Percentiles rank a stretch among this genome's conserved stretches.
phyloP scores from a whole-genome alignment of 2,888 invertebrate species.

The Polydrusus cervinus region DNA sequence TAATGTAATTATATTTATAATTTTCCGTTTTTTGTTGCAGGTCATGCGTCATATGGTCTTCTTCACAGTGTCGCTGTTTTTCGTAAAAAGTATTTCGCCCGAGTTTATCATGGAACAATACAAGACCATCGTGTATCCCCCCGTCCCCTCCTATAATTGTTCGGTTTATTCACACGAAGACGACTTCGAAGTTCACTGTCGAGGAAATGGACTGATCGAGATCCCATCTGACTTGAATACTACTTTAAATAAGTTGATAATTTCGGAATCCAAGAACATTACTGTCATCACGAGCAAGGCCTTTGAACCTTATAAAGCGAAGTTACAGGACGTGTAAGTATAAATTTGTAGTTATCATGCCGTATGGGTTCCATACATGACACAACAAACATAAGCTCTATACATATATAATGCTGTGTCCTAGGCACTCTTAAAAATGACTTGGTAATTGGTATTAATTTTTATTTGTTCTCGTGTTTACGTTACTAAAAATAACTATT shows the following conservation, averaged over 20 bases:
- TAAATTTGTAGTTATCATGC: constrained; percentile 16
- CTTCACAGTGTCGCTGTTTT: constrained; percentile 37
- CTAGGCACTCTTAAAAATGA: too few relatives aligned
- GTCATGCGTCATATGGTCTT: constrained; percentile 53
- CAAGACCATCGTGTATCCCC: constrained; percentile 21
- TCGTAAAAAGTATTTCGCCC: constrained; percentile 21
- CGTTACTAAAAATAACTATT: too few relatives aligned
- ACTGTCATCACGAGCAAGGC: constrained; percentile 62
- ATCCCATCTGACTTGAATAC: constrained; percentile 65
- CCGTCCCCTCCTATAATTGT: constrained; percentile 52
- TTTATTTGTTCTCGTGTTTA: too few relatives aligned
- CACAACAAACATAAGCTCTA: too few relatives aligned
- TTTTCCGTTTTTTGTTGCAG: constrained; percentile 44
- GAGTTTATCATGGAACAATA: constrained; percentile 26
- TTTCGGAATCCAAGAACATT: constrained; percentile 68
- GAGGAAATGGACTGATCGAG: constrained; percentile 62
- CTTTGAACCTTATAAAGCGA: constrained; percentile 66
- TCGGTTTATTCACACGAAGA: constrained; percentile 55
- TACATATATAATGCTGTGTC: too few relatives aligned
- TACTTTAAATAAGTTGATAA: constrained; percentile 64
- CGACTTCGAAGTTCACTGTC: constrained; percentile 62
- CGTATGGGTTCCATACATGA: too few relatives aligned
- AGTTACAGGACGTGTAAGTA: constrained; percentile 69
- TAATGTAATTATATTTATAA: too few relatives aligned
- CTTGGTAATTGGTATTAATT: too few relatives aligned